Conservation (phyloP, 2,113 vertebrate species). For the Xenopus tropicalis region UCB_Xtro_10.0 CM004445.2:98507001-98507500, state of each 20-base stretch:
- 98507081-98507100: not conserved
- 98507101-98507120: constrained; percentile 14
- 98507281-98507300: constrained; percentile 44
- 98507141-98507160: constrained; percentile 32
- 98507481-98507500: too few relatives aligned
- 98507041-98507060: not conserved
- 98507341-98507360: constrained; percentile 21
- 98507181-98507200: constrained; percentile 36
- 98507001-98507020: too few relatives aligned
- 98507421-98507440: constrained; percentile 6
- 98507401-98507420: not conserved
- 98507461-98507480: too few relatives aligned
- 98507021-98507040: too few relatives aligned
- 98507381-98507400: not conserved
- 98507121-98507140: constrained; percentile 10
- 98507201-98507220: constrained; percentile 39
- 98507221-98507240: constrained; percentile 30
- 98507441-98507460: too few relatives aligned
- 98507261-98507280: constrained; percentile 33
- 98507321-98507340: constrained; percentile 32
- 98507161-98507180: constrained; percentile 22
- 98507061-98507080: not conserved
- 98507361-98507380: constrained; percentile 25
- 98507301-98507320: constrained; percentile 37
- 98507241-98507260: constrained; percentile 40